Evolutionary conservation across 2,888 invertebrate genomes (phyloP), one percentile per base, ranked within the genome.

Genomic region (Geotrupes spiniger): DNA sequence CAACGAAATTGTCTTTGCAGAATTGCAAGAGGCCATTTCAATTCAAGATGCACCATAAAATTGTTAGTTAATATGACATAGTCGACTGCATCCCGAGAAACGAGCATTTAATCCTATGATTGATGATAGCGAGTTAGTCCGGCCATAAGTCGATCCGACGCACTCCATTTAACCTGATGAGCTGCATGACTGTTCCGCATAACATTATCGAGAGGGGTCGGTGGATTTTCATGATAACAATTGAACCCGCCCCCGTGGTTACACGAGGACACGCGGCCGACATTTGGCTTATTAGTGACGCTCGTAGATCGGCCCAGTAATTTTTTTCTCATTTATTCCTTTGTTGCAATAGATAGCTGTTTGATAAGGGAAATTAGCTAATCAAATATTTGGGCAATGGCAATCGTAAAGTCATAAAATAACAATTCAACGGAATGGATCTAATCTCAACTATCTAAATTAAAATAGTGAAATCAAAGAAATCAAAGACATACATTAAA

Each of bases 121-220:
- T 68, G 69, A 70, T 69, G 68, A 63, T 61, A 54, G 63, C 66
- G 61, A 64, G 64, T 67, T 65, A 63, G 63, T 57, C 56, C 58
- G 64, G 67, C 62, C 62, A 66, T 67, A 69, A 70, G 68, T 68
- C 68, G 69, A 72, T 72, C 70, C 68, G 72, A 66, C 65, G 62
- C 69, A 68, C 67, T 64, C 72, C 72, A 71, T 72, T 72, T 71
- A 71, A 69, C 70, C 63, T 68, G 71, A 72, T 68, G 69, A 68
- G 69, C 67, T 65, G 68, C 66, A 65, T 65, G 65, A 67, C 65
- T 65, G 67, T 64, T 65, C 58, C 64, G 65, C 63, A 62, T 64
- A 61, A 59, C 58, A 64, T 66, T 64, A 64, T 64, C 63, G 58
- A 56, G 54, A 36, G 39, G 57, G 58, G 54, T 51, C 44, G 52